phyloP scores from a whole-genome alignment of 2,888 invertebrate species.

The Osedax fenrisi region DNA sequence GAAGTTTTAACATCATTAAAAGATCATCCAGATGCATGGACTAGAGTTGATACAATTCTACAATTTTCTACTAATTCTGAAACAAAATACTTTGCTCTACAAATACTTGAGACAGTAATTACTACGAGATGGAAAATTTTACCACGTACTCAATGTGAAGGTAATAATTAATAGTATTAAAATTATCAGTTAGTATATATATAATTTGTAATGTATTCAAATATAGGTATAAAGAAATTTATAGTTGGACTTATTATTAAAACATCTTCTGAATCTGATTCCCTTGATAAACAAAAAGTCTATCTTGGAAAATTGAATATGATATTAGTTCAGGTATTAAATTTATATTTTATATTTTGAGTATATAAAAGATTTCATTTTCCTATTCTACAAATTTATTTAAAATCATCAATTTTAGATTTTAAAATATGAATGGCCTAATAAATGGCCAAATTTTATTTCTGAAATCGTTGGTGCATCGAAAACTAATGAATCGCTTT shows the following conservation, averaged over 20 bases:
- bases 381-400: too few species aligned
- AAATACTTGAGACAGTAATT: conserved; percentile 96
- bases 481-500: conserved; percentile 93
- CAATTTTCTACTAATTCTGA: conserved; percentile 90
- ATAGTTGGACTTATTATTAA: conserved; percentile 96
- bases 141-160: conserved; percentile 91
- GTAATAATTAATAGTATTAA: conserved; percentile 39
- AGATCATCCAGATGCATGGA: conserved; percentile 98
- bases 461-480: conserved; percentile 97
- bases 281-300: conserved; percentile 81
- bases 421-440: conserved; percentile 96
- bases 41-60: conserved; percentile 91
- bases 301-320: conserved; percentile 95
- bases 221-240: conserved; percentile 85
- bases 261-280: conserved; percentile 79
- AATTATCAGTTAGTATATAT: not conserved
- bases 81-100: conserved; percentile 97
- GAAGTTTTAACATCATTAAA: conserved; percentile 85
- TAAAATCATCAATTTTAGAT: too few species aligned
- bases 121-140: conserved; percentile 97
- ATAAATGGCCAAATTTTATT: conserved; percentile 98
- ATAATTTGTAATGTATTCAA: conserved; percentile 19
- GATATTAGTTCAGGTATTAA: conserved; percentile 78
- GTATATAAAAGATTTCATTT: too few species aligned
- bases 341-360: not conserved